phyloP scores from a whole-genome alignment of 30 jellyfish, hydroid and myxozoan species.

The Pseudorhiza aurosa region DNA sequence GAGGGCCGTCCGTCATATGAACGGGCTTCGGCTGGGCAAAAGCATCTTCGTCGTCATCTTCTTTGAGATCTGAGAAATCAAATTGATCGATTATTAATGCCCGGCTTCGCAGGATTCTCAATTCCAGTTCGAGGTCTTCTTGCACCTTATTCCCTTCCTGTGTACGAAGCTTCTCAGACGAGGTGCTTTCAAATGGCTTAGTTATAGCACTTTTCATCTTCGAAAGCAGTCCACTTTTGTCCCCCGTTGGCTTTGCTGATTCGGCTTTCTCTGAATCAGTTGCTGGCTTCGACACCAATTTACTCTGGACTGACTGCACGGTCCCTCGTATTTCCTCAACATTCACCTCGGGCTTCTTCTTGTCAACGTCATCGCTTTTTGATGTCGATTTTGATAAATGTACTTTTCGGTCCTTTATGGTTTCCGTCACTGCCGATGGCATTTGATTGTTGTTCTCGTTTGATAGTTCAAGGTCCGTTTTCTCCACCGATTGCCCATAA shows the following conservation, averaged over 20 bases:
- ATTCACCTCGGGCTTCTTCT: slow-evolving; percentile 23
- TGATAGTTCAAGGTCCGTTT: slow-evolving; percentile 79
- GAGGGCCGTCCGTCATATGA: slow-evolving; percentile 57
- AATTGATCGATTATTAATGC: slow-evolving; percentile 80
- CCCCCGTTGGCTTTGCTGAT: slow-evolving; percentile 64
- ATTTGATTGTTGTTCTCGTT: slow-evolving; percentile 22
- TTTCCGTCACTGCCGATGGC: slow-evolving; percentile 44
- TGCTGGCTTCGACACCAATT: slow-evolving; percentile 55
- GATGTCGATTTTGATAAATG: slow-evolving; percentile 63
- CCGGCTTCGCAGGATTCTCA: slow-evolving; percentile 84
- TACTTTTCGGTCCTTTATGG: slow-evolving; percentile 68
- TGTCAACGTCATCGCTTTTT: slow-evolving; percentile 74
- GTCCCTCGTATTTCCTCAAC: slow-evolving; percentile 66
- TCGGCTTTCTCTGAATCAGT: slow-evolving; percentile 69
- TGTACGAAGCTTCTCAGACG: slow-evolving; percentile 50
- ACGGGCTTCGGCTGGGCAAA: slow-evolving; percentile 72
- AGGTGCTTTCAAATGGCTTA: slow-evolving; percentile 86
- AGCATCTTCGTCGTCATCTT: slow-evolving; percentile 92
- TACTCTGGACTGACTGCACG: slow-evolving; percentile 78
- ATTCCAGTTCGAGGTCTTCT: slow-evolving; percentile 93
- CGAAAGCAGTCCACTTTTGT: slow-evolving; percentile 80
- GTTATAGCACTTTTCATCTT: slow-evolving; percentile 80
- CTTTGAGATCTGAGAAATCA: slow-evolving; percentile 93
- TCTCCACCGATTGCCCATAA: slow-evolving; percentile 94
- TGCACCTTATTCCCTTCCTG: slow-evolving; percentile 63